Base-by-base conservation (phyloP, 2,113 vertebrate species). In the Carlito syrichta region DNA sequence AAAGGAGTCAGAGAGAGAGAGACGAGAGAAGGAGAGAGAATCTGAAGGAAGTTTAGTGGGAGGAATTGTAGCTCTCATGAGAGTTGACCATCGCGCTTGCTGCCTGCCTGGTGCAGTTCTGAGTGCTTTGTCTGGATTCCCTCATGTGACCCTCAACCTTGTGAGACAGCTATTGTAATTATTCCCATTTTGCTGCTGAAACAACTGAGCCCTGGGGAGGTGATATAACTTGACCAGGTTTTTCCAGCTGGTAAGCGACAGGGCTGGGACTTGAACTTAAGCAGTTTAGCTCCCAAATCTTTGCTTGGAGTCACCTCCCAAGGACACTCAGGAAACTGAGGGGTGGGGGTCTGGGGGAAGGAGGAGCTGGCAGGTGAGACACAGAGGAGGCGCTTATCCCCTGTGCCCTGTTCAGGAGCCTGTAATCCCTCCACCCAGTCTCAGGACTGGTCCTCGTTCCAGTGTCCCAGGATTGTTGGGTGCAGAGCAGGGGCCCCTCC, bases 41-140 rank as follows among this genome's bases (percentile, higher is more conserved):
- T 62, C 60, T n/a, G 3, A 0, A 0, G 87, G 68, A 89, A 48
- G 77, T 38, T 10, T 20, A 12, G 45, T 10, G 43, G 54, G 2
- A 69, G n/a, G 22, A 62, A 30, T 0, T 0, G 5, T 50, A 20
- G 9, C 16, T 40, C n/a, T 1, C n/a, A 3, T 10, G 2, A 23
- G 50, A 1, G 35, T 74, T 32, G 1, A 6, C 25, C 40, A 45
- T 73, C 17, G 32, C 13, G 6, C 63, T 66, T 16, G 35, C 77
- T 43, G 17, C 35, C 38, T 0, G 25, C 63, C n/a, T 10, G 86
- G 86, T 0, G 7, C 27, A 54, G 22, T 6, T 40, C 56, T 45
- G 38, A 9, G 11, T 9, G 5, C 22, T 13, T 50, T 30, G 5
- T 0, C 0, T n/a, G 56, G 27, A 8, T n/a, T 45, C 48, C 58